Percentiles rank a stretch among this genome's conserved stretches.
phyloP scores from a whole-genome alignment of 2,888 invertebrate genomes.

The Strigamia transsilvanica region DNA sequence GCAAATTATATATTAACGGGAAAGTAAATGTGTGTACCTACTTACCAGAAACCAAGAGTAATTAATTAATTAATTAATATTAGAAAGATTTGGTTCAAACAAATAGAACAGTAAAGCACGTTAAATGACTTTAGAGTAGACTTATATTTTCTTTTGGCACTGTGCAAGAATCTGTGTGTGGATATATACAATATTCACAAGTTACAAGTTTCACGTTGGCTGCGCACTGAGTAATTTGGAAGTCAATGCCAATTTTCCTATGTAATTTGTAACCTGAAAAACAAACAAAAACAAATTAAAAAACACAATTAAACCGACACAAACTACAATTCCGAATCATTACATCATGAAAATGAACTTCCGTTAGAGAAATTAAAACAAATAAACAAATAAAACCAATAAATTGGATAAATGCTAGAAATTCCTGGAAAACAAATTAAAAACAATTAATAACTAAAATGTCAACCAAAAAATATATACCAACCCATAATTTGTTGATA shows the following conservation, averaged over 20 bases:
- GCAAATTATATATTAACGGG: too few species aligned
- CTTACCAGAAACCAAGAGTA: too few species aligned
- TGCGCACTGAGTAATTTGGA: conserved; percentile 10
- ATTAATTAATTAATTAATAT: background rate
- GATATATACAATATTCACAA: background rate
- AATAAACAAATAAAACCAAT: conserved; percentile 76
- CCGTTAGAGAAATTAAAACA: conserved; percentile 74
- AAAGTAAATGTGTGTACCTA: too few species aligned
- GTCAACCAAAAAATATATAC: background rate
- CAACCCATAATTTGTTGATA: conserved; percentile 79
- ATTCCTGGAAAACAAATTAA: conserved; percentile 64
- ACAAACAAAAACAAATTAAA: conserved; percentile 17
- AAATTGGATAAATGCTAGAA: conserved; percentile 75
- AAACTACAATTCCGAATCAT: background rate
- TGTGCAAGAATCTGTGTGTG: background rate
- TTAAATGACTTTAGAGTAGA: background rate
- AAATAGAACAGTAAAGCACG: background rate
- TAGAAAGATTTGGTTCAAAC: background rate
- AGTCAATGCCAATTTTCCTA: conserved; percentile 43
- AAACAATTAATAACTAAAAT: conserved; percentile 4
- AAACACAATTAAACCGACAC: background rate
- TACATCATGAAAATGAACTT: conserved; percentile 69
- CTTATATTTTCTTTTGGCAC: conserved; percentile 17
- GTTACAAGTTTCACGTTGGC: conserved; percentile 23
- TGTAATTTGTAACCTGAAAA: conserved; percentile 47